Base-by-base conservation (phyloP, 1,140 invertebrate species). In the Ctenoplectra terminalis region DNA sequence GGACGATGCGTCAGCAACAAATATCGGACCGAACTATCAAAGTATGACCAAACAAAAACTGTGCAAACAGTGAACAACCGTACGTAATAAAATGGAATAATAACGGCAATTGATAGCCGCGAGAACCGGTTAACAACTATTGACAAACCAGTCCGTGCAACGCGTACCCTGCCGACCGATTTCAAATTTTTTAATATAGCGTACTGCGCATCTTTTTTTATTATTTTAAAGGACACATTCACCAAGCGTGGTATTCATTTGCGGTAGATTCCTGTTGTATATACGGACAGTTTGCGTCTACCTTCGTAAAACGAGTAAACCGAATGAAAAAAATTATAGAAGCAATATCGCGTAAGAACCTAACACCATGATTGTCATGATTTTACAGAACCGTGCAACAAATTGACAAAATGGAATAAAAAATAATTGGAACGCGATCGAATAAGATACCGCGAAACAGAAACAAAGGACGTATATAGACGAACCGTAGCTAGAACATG, bases 391-490 rank as follows among this genome's bases (percentile, higher is more conserved):
- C 4, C 4, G 15, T 15, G 15, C 54, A n/a, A 13, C 5, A 23
- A 20, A 61, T 17, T 20, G 40, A n/a, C 43, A 20, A 37, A 60
- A 80, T 76, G 76, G 74, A 87, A 81, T 23, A 60, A 73, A 77
- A n/a, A 84, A 84, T 77, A 84, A 86, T 83, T 83, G 54, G 56
- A 61, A 69, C 69, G 54, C 73, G 54, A 86, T 86, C 81, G 81
- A 72, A 73, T 73, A 81, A 87, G 81, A 67, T 87, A 87, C 76
- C 61, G 69, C 85, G 67, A 72, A 40, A 50, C 29, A 61, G 81
- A 63, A 70, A 70, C 63, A 73, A 61, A 67, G n/a, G 34, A 52
- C 31, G 70, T 67, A 54, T 26, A 73, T 29, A 71, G 60, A 31
- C 4, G 40, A 63, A 72, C 34, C 73, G 46, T 84, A 69, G 23